These are phyloP conservation scores for Tenodera sinensis DNA, from an alignment of 2,888 invertebrate species.

Conservation along the genomic window DNA sequence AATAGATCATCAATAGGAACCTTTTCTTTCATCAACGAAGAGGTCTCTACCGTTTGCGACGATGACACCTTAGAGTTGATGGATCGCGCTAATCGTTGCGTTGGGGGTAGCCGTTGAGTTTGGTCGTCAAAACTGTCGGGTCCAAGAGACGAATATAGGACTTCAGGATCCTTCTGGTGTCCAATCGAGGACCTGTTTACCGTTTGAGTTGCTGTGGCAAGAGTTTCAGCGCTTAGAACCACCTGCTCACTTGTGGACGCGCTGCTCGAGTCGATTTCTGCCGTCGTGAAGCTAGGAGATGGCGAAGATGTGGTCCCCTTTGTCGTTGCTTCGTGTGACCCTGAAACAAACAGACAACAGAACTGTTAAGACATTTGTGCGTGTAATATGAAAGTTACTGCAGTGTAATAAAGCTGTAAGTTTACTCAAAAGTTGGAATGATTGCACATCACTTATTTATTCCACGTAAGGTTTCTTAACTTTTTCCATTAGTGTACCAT, in stretches of 20 bases:
- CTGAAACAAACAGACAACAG: background rate
- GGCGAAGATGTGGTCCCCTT: background rate
- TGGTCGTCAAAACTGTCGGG: background rate
- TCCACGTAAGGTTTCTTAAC: too few species aligned
- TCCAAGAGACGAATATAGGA: background rate
- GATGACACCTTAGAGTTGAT: slow-evolving; percentile 1
- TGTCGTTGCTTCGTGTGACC: background rate
- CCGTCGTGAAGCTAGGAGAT: background rate
- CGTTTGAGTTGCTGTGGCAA: background rate
- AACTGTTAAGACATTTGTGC: too few species aligned
- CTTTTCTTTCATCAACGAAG: background rate
- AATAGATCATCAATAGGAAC: background rate
- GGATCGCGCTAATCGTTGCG: background rate
- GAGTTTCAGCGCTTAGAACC: background rate
- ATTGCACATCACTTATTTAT: too few species aligned
- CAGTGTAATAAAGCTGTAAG: too few species aligned
- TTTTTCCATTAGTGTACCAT: too few species aligned
- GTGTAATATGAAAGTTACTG: too few species aligned
- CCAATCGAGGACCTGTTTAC: background rate
- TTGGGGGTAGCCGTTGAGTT: background rate
- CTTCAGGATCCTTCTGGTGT: background rate
- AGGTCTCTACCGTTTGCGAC: background rate
- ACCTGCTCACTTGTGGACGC: background rate
- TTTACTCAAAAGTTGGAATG: too few species aligned
- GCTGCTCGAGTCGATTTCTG: background rate